Conservation (phyloP, 2,888 invertebrate species). For the Acanthococcus lagerstroemiae region DNA sequence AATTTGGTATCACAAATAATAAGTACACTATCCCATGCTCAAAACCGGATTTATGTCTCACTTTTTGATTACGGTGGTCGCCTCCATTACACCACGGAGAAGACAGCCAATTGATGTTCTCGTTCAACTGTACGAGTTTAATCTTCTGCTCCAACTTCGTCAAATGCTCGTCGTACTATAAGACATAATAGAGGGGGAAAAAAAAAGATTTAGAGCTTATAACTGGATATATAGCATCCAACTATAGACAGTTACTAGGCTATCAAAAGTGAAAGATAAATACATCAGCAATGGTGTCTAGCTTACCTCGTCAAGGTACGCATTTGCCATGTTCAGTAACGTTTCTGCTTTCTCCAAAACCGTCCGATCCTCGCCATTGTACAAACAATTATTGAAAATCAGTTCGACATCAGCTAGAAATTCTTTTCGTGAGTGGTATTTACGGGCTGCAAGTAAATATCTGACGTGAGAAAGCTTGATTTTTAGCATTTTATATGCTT, state of each 20-base stretch:
- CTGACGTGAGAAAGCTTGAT: too few relatives aligned
- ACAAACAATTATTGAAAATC: slow-evolving; percentile 90
- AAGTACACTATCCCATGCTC: neutral
- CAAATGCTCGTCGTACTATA: slow-evolving; percentile 69
- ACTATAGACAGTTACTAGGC: neutral
- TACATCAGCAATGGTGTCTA: neutral
- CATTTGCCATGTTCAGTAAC: neutral
- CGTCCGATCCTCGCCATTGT: slow-evolving; percentile 55
- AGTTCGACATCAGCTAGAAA: slow-evolving; percentile 91
- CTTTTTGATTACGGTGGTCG: slow-evolving; percentile 29
- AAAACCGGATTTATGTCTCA: neutral
- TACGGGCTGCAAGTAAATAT: slow-evolving; percentile 84
- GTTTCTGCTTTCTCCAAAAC: neutral
- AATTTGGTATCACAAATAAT: neutral
- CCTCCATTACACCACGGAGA: slow-evolving; percentile 3
- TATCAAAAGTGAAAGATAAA: neutral
- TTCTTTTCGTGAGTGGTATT: slow-evolving; percentile 89
- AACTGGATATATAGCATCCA: too few relatives aligned
- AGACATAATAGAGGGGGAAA: neutral
- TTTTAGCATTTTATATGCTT: too few relatives aligned
- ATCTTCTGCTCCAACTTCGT: slow-evolving; percentile 76
- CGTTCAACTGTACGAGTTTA: slow-evolving; percentile 73
- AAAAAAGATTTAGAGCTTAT: neutral
- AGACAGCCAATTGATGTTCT: slow-evolving; percentile 66
- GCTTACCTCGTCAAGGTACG: neutral